These are phyloP conservation scores for Uloborus plumipes DNA, from an alignment of 2,888 invertebrate genomes.

Conservation along the genomic window DNA sequence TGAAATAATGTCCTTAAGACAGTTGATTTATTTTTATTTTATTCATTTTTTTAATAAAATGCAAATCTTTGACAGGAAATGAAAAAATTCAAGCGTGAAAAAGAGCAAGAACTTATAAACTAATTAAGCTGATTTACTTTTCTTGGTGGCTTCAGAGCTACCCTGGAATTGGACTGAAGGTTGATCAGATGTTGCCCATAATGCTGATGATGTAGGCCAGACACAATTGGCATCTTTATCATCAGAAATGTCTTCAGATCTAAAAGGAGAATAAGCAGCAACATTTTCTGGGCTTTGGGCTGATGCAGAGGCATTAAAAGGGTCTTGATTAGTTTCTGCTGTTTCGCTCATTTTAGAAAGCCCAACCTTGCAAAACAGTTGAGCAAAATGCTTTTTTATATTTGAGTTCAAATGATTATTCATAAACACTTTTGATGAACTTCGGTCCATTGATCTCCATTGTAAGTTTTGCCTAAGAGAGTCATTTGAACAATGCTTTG, in stretches of 20 bases:
- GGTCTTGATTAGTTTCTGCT: slow-evolving; percentile 18
- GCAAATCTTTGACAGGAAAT: neutral
- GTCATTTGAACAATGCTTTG: slow-evolving; percentile 53
- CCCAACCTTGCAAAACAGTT: slow-evolving; percentile 51
- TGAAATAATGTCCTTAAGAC: too few relatives aligned
- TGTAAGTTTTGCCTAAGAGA: slow-evolving; percentile 39
- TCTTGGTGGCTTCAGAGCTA: slow-evolving; percentile 12
- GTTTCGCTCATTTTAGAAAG: slow-evolving; percentile 41
- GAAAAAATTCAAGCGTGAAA: neutral
- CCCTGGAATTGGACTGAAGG: slow-evolving; percentile 13
- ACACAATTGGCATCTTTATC: slow-evolving; percentile 10
- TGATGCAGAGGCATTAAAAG: slow-evolving; percentile 23
- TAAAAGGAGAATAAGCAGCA: slow-evolving; percentile 37
- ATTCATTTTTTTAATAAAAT: too few relatives aligned
- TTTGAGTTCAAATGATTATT: slow-evolving; percentile 52
- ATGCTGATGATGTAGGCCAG: slow-evolving; percentile 34
- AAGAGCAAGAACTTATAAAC: neutral
- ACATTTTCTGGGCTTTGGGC: slow-evolving; percentile 9
- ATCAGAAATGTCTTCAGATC: slow-evolving; percentile 24
- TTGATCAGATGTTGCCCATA: slow-evolving; percentile 30
- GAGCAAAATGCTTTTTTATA: slow-evolving; percentile 63
- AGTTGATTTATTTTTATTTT: too few relatives aligned
- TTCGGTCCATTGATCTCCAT: slow-evolving; percentile 48
- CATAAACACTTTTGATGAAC: slow-evolving; percentile 45
- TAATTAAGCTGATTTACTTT: neutral